Conservation (phyloP, 37 sponge, comb jelly and placozoan genomes). For the Ephydatia muelleri region DNA sequence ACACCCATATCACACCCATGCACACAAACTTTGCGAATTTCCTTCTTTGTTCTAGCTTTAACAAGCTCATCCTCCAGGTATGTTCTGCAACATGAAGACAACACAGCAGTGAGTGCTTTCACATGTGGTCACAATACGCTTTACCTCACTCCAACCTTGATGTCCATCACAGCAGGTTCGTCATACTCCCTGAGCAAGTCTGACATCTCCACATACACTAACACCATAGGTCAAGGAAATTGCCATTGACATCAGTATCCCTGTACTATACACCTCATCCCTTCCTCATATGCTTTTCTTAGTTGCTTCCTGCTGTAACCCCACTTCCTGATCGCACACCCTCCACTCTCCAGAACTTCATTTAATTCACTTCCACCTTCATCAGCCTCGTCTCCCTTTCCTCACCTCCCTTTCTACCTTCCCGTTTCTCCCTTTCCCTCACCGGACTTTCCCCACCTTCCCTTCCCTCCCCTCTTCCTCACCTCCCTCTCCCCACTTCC, state of each 20-base stretch:
- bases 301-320: too few relatives aligned
- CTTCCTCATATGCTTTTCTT: not conserved
- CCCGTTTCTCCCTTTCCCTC: too few relatives aligned
- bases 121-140: not conserved
- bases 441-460: too few relatives aligned
- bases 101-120: not conserved
- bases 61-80: slow-evolving; percentile 91
- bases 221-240: not conserved
- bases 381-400: not conserved
- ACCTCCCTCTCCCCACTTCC: not conserved
- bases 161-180: slow-evolving; percentile 97
- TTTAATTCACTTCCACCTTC: too few relatives aligned
- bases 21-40: slow-evolving; percentile 61
- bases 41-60: slow-evolving; percentile 71
- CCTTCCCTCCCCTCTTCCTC: too few relatives aligned
- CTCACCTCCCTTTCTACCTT: not conserved
- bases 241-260: not conserved
- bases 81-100: slow-evolving; percentile 49
- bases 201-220: slow-evolving; percentile 92
- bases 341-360: too few relatives aligned
- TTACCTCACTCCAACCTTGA: slow-evolving; percentile 92
- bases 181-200: slow-evolving; percentile 96
- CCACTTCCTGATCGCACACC: not conserved
- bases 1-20: not conserved
- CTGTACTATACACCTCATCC: not conserved